These are phyloP conservation scores for Sitobion miscanthi DNA, from an alignment of 1,140 invertebrate genomes.

Conservation along the genomic window DNA sequence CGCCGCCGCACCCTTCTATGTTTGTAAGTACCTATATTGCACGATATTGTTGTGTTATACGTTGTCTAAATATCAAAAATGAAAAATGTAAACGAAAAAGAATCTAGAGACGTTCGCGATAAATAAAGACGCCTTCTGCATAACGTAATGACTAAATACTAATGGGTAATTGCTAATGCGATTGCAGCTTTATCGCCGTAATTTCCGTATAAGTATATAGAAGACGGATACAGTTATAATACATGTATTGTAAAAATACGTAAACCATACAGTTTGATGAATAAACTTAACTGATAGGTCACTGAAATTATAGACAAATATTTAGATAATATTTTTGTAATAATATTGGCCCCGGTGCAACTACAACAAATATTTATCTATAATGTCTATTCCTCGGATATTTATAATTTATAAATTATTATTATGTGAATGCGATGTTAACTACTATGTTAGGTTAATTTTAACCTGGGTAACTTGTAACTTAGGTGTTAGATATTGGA, in stretches of 20 bases:
- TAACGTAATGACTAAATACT: not conserved
- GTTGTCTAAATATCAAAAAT: not conserved
- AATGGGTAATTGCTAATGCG: too few relatives aligned
- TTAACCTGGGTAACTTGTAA: too few relatives aligned
- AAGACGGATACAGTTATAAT: too few relatives aligned
- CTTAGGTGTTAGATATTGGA: too few relatives aligned
- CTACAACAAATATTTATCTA: not conserved
- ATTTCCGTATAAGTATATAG: not conserved
- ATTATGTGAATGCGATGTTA: too few relatives aligned
- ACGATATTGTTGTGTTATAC: not conserved
- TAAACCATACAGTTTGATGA: not conserved
- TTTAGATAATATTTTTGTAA: not conserved
- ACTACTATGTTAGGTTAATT: too few relatives aligned
- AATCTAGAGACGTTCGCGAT: not conserved
- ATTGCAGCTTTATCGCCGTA: not conserved
- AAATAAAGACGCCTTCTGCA: not conserved
- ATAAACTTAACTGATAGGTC: not conserved
- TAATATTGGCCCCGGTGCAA: not conserved
- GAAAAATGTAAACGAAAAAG: not conserved
- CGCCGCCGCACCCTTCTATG: constrained; percentile 18
- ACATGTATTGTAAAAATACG: too few relatives aligned
- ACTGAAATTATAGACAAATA: not conserved
- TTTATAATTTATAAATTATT: not conserved
- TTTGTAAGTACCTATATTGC: not conserved
- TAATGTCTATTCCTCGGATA: too few relatives aligned